phyloP scores from a whole-genome alignment of 2,797 vertebrate genomes.

The Lindbergichthys nudifrons region DNA sequence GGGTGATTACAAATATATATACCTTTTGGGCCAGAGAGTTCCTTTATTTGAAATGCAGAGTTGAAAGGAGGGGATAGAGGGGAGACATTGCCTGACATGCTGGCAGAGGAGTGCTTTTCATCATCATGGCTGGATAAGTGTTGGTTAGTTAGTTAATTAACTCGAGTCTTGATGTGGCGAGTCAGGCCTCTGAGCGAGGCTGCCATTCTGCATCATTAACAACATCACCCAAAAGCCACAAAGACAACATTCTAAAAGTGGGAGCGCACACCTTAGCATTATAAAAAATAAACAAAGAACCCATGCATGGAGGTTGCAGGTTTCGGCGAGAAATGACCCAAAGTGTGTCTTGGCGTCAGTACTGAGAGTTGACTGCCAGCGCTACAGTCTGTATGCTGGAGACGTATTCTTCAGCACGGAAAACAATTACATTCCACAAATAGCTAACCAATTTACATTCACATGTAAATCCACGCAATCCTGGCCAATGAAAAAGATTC shows the following conservation, averaged over 20 bases:
- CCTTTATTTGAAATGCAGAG: too few relatives aligned
- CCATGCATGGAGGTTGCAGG: neutral
- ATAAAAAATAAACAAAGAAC: constrained; percentile 19
- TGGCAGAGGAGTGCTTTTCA: constrained; percentile 11
- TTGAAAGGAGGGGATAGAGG: too few relatives aligned
- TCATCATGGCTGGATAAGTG: constrained; percentile 39
- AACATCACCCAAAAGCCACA: constrained; percentile 15
- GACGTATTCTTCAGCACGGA: constrained; percentile 23
- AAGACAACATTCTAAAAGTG: neutral
- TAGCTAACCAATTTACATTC: constrained; percentile 51
- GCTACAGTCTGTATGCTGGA: constrained; percentile 11
- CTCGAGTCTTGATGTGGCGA: constrained; percentile 28
- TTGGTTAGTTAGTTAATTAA: constrained; percentile 28
- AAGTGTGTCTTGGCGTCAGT: neutral
- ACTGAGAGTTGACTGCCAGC: neutral
- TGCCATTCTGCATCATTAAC: constrained; percentile 37
- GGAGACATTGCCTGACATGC: neutral
- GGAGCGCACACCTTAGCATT: neutral
- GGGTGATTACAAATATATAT: neutral
- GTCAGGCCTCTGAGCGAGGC: constrained; percentile 34
- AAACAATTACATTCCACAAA: constrained; percentile 56
- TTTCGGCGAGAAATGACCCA: neutral
- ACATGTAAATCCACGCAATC: constrained; percentile 58
- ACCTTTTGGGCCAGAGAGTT: too few relatives aligned
- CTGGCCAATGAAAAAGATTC: constrained; percentile 38